A percentile compares a stretch with the other conserved stretches of the same genome.
Conservation (phyloP, 1,140 invertebrate genomes). For the Aleiodes sp. region DNA sequence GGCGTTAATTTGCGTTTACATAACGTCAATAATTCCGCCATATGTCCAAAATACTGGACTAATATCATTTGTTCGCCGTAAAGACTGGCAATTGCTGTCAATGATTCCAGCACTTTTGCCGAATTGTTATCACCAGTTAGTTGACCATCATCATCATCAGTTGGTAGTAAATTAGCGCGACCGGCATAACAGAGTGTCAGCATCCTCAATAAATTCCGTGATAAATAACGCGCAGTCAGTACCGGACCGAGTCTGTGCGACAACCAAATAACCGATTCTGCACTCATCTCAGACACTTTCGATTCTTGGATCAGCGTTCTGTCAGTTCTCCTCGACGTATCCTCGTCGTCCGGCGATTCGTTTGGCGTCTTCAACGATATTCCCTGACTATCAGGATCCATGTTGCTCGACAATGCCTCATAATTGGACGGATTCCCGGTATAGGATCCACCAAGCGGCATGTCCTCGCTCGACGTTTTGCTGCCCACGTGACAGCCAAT, state of each 20-base stretch:
- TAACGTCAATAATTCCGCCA: conserved; percentile 81
- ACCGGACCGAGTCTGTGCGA: conserved; percentile 94
- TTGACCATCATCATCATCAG: conserved; percentile 60
- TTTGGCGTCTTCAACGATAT: background rate
- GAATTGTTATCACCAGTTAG: conserved; percentile 86
- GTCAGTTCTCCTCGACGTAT: background rate
- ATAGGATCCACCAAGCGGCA: conserved; percentile 41
- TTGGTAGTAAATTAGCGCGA: conserved; percentile 76
- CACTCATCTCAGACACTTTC: conserved; percentile 89
- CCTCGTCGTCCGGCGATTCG: conserved; percentile 1
- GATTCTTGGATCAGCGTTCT: conserved; percentile 57
- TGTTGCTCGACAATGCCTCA: background rate
- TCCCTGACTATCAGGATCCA: conserved; percentile 30
- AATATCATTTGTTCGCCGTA: conserved; percentile 95
- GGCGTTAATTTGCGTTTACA: conserved; percentile 81
- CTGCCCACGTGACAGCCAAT: conserved; percentile 73
- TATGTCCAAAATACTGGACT: conserved; percentile 93
- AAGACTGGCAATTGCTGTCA: conserved; percentile 84
- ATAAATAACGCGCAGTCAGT: conserved; percentile 88
- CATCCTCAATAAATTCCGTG: conserved; percentile 92
- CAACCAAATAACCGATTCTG: conserved; percentile 91
- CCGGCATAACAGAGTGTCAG: conserved; percentile 92
- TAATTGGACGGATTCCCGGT: conserved; percentile 22
- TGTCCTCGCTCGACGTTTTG: conserved; percentile 63
- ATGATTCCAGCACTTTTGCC: conserved; percentile 84